A percentile compares a stretch with the other conserved stretches of the same genome.
phyloP scores from a whole-genome alignment of 1,140 invertebrate species.

The Drosophila teissieri region DNA sequence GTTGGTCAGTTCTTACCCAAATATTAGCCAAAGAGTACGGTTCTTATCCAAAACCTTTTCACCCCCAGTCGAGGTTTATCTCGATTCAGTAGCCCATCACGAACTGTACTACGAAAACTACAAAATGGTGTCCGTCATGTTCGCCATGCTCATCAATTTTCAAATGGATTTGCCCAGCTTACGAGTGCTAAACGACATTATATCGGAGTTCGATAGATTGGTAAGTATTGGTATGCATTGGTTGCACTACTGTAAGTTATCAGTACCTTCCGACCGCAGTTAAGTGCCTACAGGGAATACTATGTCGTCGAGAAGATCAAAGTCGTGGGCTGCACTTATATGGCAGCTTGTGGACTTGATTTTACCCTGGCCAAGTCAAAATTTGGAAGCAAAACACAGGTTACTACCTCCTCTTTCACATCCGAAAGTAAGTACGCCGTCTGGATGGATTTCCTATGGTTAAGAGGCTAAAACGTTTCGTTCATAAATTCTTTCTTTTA shows the following conservation, averaged over 20 bases:
- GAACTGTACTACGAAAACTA: slow-evolving; percentile 94
- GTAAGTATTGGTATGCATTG: slow-evolving; percentile 51
- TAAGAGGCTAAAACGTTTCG: no score
- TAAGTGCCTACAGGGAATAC: slow-evolving; percentile 38
- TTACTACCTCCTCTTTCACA: no score
- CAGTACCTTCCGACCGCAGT: not conserved
- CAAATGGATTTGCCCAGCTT: slow-evolving; percentile 88
- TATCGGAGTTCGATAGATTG: slow-evolving; percentile 92
- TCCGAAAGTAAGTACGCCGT: no score
- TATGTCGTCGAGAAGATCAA: slow-evolving; percentile 92
- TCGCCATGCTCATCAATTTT: slow-evolving; percentile 94
- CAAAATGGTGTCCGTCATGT: slow-evolving; percentile 94
- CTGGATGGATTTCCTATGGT: no score
- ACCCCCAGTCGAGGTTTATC: slow-evolving; percentile 7
- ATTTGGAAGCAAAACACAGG: not conserved
- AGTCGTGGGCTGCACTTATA: slow-evolving; percentile 96
- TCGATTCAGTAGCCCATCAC: slow-evolving; percentile 86
- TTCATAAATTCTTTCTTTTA: not conserved
- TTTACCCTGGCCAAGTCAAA: slow-evolving; percentile 4
- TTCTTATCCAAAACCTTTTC: no score
- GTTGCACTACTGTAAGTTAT: no score
- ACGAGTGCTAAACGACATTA: slow-evolving; percentile 93
- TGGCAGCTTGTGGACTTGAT: slow-evolving; percentile 96
- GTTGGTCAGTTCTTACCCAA: slow-evolving; percentile 88
- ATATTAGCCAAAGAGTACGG: not conserved